A percentile compares a stretch with the other conserved stretches of the same genome.
Evolutionary conservation across 2,113 vertebrate species (phyloP).

Genomic region (Pipa parva): DNA sequence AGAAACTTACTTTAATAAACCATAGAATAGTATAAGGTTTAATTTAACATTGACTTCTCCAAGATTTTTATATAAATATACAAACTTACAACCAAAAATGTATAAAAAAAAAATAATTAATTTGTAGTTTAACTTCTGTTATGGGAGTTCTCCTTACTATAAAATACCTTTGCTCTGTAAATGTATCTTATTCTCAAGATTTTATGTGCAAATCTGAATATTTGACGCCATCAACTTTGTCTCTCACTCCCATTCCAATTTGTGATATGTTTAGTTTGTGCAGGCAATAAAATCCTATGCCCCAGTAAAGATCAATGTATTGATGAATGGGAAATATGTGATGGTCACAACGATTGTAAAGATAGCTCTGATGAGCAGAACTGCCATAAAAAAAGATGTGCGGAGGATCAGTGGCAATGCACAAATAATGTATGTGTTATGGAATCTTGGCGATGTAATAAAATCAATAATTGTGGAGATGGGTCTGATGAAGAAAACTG

Average conservation of each 20-base stretch:
- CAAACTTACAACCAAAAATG: too few relatives aligned
- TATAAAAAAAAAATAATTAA: too few relatives aligned
- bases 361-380: slow-evolving; percentile 68
- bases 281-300: slow-evolving; percentile 63
- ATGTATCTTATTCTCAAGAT: too few relatives aligned
- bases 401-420: slow-evolving; percentile 77
- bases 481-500: slow-evolving; percentile 76
- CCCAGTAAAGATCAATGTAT: slow-evolving; percentile 64
- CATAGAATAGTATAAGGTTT: too few relatives aligned
- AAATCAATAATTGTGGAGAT: slow-evolving; percentile 79
- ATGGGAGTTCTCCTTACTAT: too few relatives aligned
- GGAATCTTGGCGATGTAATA: slow-evolving; percentile 80
- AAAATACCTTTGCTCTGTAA: too few relatives aligned
- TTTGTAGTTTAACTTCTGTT: too few relatives aligned
- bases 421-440: slow-evolving; percentile 72
- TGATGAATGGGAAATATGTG: slow-evolving; percentile 61
- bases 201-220: too few relatives aligned
- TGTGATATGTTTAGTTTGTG: slow-evolving; percentile 62
- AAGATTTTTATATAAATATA: too few relatives aligned
- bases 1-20: too few relatives aligned
- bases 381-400: slow-evolving; percentile 62
- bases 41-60: too few relatives aligned
- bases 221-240: too few relatives aligned
- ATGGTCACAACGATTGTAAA: slow-evolving; percentile 64
- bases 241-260: not conserved